Conservation (phyloP, 35 echinoderm and acorn worm genomes). For the Hemicentrotus pulcherrimus region DNA sequence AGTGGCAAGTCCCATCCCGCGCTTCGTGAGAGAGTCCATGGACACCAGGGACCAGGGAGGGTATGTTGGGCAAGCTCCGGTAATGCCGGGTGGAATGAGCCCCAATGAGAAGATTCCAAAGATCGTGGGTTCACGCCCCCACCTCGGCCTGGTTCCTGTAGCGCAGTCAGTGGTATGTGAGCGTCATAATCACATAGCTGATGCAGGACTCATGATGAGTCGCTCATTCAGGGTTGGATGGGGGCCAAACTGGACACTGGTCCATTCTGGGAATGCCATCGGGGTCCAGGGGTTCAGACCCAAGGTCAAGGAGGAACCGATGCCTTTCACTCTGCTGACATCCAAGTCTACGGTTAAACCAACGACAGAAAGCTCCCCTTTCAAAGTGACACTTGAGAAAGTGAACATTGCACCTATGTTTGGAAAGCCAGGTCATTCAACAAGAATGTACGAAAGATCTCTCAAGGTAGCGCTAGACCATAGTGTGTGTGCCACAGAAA, state of each 20-base stretch:
- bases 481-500: slow-evolving; percentile 72
- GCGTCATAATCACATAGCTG: slow-evolving; percentile 66
- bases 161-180: slow-evolving; percentile 64
- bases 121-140: slow-evolving; percentile 76
- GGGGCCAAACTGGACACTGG: slow-evolving; percentile 88
- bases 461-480: slow-evolving; percentile 74
- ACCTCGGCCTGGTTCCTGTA: slow-evolving; percentile 62
- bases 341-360: slow-evolving; percentile 61
- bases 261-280: slow-evolving; percentile 83
- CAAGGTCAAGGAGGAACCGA: slow-evolving; percentile 75
- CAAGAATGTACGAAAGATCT: slow-evolving; percentile 64
- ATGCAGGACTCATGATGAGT: slow-evolving; percentile 76
- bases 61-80: slow-evolving; percentile 24
- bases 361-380: slow-evolving; percentile 70
- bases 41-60: slow-evolving; percentile 52
- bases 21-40: slow-evolving; percentile 44
- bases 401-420: slow-evolving; percentile 68
- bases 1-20: slow-evolving; percentile 44
- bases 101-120: slow-evolving; percentile 56
- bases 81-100: slow-evolving; percentile 54
- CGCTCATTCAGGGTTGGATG: slow-evolving; percentile 85
- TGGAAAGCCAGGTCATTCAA: background rate
- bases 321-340: slow-evolving; percentile 77
- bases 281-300: slow-evolving; percentile 39
- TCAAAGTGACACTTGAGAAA: slow-evolving; percentile 83